phyloP scores from a whole-genome alignment of 2,797 vertebrate genomes.

The Phrynocephalus guinanensis region DNA sequence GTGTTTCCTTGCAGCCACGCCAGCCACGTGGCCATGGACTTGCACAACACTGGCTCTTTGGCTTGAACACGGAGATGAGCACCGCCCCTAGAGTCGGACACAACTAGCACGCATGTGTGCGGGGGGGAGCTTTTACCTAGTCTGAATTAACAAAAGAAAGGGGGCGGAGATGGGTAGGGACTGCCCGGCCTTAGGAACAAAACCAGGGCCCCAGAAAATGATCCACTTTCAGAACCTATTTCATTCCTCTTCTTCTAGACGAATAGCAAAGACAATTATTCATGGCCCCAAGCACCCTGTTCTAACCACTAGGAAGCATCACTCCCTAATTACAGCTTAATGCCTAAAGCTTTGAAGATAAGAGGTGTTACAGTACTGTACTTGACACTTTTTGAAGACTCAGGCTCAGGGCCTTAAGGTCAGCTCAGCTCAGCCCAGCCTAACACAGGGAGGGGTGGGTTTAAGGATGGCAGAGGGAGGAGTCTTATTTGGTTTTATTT shows the following conservation, averaged over 20 bases:
- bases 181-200: constrained; percentile 1
- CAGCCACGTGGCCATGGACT: too few relatives aligned
- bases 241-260: neutral
- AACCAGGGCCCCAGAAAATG: constrained; percentile 1
- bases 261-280: neutral
- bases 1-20: too few relatives aligned
- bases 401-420: neutral
- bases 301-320: neutral
- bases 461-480: neutral
- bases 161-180: constrained; percentile 16
- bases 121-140: neutral
- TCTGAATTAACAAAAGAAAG: constrained; percentile 42
- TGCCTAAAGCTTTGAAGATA: neutral
- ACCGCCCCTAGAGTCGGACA: too few relatives aligned
- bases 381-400: neutral
- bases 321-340: neutral
- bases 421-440: neutral
- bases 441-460: neutral
- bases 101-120: too few relatives aligned
- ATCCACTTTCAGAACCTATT: constrained; percentile 11
- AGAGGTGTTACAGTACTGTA: neutral
- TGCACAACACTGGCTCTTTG: too few relatives aligned
- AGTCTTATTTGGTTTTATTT: neutral
- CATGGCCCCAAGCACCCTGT: neutral
- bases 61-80: too few relatives aligned